phyloP scores from a whole-genome alignment of 2,888 invertebrate genomes.

The Lycaena phlaeas region DNA sequence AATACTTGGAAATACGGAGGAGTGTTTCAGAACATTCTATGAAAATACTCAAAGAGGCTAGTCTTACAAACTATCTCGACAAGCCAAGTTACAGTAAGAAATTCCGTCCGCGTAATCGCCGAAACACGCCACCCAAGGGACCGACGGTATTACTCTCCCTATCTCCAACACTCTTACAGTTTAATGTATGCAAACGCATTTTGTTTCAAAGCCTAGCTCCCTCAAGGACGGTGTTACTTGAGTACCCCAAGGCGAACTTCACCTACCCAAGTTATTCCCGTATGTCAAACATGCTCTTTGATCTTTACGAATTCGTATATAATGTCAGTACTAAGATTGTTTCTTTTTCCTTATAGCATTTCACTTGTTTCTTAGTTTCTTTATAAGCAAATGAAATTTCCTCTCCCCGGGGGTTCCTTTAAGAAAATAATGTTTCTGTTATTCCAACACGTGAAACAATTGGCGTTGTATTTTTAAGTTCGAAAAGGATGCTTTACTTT shows the following conservation, averaged over 20 bases:
- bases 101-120: slow-evolving; percentile 71
- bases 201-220: slow-evolving; percentile 71
- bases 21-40: slow-evolving; percentile 55
- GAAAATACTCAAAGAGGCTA: slow-evolving; percentile 60
- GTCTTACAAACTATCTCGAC: slow-evolving; percentile 64
- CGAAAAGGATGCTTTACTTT: too few species aligned
- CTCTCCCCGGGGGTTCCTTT: slow-evolving; percentile 40
- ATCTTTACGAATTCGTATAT: slow-evolving; percentile 69
- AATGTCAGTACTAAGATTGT: slow-evolving; percentile 60
- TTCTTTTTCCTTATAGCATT: slow-evolving; percentile 36
- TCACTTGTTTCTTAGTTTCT: slow-evolving; percentile 34
- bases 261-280: slow-evolving; percentile 54
- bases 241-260: slow-evolving; percentile 54
- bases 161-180: slow-evolving; percentile 70
- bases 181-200: slow-evolving; percentile 74
- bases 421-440: too few species aligned
- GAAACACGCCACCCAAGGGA: slow-evolving; percentile 60
- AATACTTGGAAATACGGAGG: slow-evolving; percentile 60
- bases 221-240: slow-evolving; percentile 58
- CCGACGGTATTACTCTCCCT: slow-evolving; percentile 54
- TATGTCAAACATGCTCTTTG: slow-evolving; percentile 67
- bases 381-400: slow-evolving; percentile 32
- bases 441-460: too few species aligned
- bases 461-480: too few species aligned
- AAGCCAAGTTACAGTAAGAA: slow-evolving; percentile 50